Percentiles rank a stretch among this genome's conserved stretches.
Conservation (phyloP, 2,113 vertebrate species). For the Taurulus bubalis region DNA sequence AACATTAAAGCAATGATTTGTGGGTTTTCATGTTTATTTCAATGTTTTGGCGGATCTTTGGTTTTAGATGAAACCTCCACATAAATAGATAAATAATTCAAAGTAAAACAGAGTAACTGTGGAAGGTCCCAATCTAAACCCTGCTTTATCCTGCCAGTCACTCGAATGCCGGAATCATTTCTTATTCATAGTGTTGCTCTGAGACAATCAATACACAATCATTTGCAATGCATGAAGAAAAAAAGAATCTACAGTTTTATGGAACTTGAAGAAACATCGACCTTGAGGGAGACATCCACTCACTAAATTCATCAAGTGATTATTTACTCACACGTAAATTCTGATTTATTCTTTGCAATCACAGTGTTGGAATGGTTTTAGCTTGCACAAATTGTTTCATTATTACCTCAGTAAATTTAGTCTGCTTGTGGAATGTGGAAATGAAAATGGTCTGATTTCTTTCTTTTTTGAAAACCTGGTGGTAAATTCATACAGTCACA, state of each 20-base stretch:
- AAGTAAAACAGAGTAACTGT: slow-evolving; percentile 21
- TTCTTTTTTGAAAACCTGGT: not conserved
- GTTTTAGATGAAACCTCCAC: too few species aligned
- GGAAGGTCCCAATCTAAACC: slow-evolving; percentile 10
- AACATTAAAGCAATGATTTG: not conserved
- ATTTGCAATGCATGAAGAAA: not conserved
- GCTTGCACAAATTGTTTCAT: slow-evolving; percentile 1
- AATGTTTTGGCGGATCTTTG: too few species aligned
- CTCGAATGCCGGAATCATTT: slow-evolving; percentile 15
- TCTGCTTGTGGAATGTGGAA: not conserved
- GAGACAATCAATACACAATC: slow-evolving; percentile 1
- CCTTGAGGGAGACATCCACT: not conserved
- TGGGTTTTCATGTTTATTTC: too few species aligned
- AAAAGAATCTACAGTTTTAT: not conserved
- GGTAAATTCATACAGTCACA: not conserved
- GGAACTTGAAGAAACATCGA: not conserved
- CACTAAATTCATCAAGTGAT: not conserved
- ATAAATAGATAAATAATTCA: slow-evolving; percentile 1
- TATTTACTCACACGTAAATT: not conserved
- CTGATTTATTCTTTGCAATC: slow-evolving; percentile 1
- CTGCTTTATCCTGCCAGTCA: slow-evolving; percentile 1
- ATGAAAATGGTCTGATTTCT: not conserved
- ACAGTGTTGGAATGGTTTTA: not conserved
- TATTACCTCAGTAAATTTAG: not conserved
- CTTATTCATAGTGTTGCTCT: not conserved